Evolutionary conservation across 1,140 invertebrate genomes (phyloP).

Genomic region (Cepaea nemoralis): DNA sequence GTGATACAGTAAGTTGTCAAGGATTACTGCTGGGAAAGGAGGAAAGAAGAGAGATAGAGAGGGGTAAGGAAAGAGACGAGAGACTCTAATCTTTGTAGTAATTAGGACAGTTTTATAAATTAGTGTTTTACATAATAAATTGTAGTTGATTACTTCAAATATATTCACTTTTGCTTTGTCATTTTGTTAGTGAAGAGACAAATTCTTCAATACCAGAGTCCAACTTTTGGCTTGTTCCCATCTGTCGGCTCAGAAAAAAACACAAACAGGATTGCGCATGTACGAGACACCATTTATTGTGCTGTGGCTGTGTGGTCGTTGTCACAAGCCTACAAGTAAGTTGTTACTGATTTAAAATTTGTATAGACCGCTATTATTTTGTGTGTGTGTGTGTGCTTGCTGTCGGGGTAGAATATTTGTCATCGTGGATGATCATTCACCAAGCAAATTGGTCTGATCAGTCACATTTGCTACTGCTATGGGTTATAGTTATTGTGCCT

Average conservation of each 20-base stretch:
- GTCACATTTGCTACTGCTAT: too few relatives aligned
- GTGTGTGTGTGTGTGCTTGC: too few relatives aligned
- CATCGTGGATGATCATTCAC: too few relatives aligned
- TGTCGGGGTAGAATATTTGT: too few relatives aligned
- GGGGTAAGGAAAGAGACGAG: too few relatives aligned
- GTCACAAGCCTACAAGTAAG: constrained; percentile 93
- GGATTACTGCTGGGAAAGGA: too few relatives aligned
- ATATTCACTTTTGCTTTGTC: neutral
- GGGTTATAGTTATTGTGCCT: too few relatives aligned
- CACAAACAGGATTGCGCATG: constrained; percentile 85
- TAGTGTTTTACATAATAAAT: neutral
- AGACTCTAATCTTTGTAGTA: too few relatives aligned
- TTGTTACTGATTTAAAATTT: neutral
- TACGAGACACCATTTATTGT: constrained; percentile 96
- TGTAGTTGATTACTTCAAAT: neutral
- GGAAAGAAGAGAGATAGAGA: too few relatives aligned
- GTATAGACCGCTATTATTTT: too few relatives aligned
- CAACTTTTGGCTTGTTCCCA: constrained; percentile 94
- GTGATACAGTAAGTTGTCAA: too few relatives aligned
- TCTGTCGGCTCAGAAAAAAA: constrained; percentile 78
- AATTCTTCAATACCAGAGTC: constrained; percentile 91
- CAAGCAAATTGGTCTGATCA: too few relatives aligned
- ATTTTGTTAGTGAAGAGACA: constrained; percentile 87
- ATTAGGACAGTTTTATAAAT: neutral
- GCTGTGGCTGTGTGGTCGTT: constrained; percentile 94